Evolutionary conservation across 2,797 vertebrate species (phyloP), one percentile per base, ranked within the genome.

Genomic region (Myiothlypis coronata): DNA sequence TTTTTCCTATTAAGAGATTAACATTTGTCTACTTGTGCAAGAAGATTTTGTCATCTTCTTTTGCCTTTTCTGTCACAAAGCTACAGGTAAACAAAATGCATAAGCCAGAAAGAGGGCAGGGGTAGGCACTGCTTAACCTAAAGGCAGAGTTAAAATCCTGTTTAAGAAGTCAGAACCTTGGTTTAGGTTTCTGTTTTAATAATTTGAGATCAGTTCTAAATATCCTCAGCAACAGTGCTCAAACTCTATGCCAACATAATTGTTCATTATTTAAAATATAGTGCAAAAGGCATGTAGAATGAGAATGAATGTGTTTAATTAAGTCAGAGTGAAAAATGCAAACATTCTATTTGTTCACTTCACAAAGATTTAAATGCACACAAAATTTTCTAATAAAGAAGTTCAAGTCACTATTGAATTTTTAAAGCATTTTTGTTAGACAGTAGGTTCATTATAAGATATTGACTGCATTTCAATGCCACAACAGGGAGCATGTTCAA

Each of bases 361-460:
- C 95, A 94, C 72, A 87, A 92, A 94, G 72, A 97, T 96, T 96
- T 95, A 97, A 97, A 96, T 83, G 65, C 64, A 94, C 60, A 87
- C 76, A 79, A 49, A 92, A 93, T 97, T 96, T 97, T 89, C 91
- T 94, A 96, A 97, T 94, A 94, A 96, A 79, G 74, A 94, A 97
- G 95, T 92, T 95, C 65, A 93, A 94, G 93, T 93, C 88, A 46
- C 89, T 96, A 95, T 89, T 97, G 57, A 85, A 83, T 96, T 97
- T 97, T 93, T 89, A 81, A 97, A 97, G 79, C 43, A 32, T 92
- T 95, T 97, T 96, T 96, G 79, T 96, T 94, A 90, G 89, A 92
- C 53, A 94, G 88, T 71, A 84, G 52, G 82, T 96, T 96, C 92
- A 95, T 97, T 96, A 76, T 90, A 88, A 95, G 56, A 94, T 83